These are phyloP conservation scores for Hirudinaria manillensis DNA, from an alignment of 2,888 invertebrate species.

Conservation along the genomic window DNA sequence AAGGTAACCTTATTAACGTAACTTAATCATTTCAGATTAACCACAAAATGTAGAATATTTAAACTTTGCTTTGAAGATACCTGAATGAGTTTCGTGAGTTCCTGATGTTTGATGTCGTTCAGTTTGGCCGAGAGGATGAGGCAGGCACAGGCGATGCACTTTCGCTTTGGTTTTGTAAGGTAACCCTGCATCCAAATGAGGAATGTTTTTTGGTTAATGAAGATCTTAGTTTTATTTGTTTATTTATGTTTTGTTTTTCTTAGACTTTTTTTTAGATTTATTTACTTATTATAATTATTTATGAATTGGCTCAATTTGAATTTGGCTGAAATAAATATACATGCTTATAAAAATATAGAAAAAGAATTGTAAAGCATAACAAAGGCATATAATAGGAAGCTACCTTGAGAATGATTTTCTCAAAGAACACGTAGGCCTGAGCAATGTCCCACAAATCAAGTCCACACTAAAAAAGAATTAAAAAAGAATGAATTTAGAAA, in stretches of 20 bases:
- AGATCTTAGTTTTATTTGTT: background rate
- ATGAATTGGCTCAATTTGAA: background rate
- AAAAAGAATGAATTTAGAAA: background rate
- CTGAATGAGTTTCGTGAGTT: slow-evolving; percentile 79
- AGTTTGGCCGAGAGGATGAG: slow-evolving; percentile 88
- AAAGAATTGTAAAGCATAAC: background rate
- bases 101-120: slow-evolving; percentile 89
- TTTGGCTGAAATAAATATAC: background rate
- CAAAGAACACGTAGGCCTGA: slow-evolving; percentile 95
- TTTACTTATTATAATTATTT: background rate
- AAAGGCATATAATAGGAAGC: background rate
- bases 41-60: background rate
- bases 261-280: too few species aligned
- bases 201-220: background rate
- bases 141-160: slow-evolving; percentile 89
- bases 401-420: slow-evolving; percentile 79
- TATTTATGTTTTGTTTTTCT: too few species aligned
- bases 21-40: background rate
- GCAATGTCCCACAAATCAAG: slow-evolving; percentile 83
- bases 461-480: slow-evolving; percentile 60
- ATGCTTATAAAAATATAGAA: background rate
- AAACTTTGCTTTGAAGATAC: slow-evolving; percentile 55
- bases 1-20: too few species aligned
- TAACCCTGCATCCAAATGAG: slow-evolving; percentile 57
- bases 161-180: slow-evolving; percentile 89